These are phyloP conservation scores for Indri indri DNA, from an alignment of 2,113 vertebrate genomes.

Conservation along the genomic window DNA sequence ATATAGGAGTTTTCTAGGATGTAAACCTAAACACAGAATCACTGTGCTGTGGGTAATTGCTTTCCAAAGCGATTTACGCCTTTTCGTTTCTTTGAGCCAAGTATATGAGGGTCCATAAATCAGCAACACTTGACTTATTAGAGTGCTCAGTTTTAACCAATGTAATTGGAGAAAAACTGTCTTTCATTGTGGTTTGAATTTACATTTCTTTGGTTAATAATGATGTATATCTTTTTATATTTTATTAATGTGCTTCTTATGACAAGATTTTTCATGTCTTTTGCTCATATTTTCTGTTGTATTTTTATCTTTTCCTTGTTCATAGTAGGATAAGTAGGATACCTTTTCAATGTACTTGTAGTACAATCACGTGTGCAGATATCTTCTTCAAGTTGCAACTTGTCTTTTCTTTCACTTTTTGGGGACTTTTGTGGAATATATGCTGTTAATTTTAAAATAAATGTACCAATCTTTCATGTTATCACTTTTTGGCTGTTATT, in stretches of 20 bases:
- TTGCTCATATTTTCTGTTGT: background rate
- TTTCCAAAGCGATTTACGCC: background rate
- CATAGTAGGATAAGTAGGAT: background rate
- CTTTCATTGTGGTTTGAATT: background rate
- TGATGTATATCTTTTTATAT: background rate
- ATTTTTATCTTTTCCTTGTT: background rate
- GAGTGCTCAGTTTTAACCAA: background rate
- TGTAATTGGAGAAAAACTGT: background rate
- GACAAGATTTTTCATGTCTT: background rate
- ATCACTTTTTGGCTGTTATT: background rate
- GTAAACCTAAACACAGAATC: background rate
- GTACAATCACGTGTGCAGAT: background rate
- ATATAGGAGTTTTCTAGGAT: background rate
- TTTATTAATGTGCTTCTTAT: background rate
- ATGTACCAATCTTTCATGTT: background rate
- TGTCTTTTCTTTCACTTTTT: background rate
- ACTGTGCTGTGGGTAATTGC: background rate
- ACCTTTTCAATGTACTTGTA: background rate
- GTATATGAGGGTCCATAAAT: background rate
- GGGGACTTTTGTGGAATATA: background rate
- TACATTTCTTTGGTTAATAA: background rate
- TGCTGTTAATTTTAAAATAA: background rate
- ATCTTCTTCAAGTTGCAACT: background rate
- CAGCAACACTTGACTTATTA: background rate
- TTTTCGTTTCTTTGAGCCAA: background rate